A percentile compares a stretch with the other conserved stretches of the same genome.
Evolutionary conservation across 1,140 invertebrate genomes (phyloP).

Genomic region (Cheumatopsyche charites): DNA sequence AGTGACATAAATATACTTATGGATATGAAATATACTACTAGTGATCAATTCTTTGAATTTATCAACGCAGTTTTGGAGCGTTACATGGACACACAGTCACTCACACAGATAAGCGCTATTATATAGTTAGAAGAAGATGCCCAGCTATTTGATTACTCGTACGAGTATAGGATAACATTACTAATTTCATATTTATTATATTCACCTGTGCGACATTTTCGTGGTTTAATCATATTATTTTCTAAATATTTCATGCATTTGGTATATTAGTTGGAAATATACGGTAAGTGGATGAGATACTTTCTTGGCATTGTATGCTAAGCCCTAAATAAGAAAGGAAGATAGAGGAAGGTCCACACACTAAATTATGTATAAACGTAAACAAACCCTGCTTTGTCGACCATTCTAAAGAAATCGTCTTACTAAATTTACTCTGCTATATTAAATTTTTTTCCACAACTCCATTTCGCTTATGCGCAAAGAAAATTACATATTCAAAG

Average conservation of each 20-base stretch:
- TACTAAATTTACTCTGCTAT: slow-evolving; percentile 11
- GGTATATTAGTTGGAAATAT: not conserved
- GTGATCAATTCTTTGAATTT: too few species aligned
- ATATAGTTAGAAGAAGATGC: too few species aligned
- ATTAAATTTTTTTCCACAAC: slow-evolving; percentile 15
- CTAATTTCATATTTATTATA: too few species aligned
- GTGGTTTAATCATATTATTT: not conserved
- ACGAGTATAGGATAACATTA: too few species aligned
- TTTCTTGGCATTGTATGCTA: slow-evolving; percentile 23
- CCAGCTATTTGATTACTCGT: too few species aligned
- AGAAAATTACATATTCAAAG: not conserved
- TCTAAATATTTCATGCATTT: not conserved
- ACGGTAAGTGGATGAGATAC: slow-evolving; percentile 4
- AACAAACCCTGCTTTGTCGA: slow-evolving; percentile 13
- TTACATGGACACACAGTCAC: too few species aligned
- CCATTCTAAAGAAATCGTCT: slow-evolving; percentile 18
- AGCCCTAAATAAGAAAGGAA: slow-evolving; percentile 22
- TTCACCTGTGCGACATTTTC: too few species aligned
- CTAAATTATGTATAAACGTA: slow-evolving; percentile 25
- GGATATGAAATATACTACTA: too few species aligned
- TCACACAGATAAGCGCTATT: too few species aligned
- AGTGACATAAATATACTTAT: too few species aligned
- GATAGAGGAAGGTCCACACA: slow-evolving; percentile 21
- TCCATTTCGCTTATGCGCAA: not conserved
- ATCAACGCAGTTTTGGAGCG: too few species aligned